phyloP scores from a whole-genome alignment of 2,888 invertebrate species.

The Ferrisia virgata region DNA sequence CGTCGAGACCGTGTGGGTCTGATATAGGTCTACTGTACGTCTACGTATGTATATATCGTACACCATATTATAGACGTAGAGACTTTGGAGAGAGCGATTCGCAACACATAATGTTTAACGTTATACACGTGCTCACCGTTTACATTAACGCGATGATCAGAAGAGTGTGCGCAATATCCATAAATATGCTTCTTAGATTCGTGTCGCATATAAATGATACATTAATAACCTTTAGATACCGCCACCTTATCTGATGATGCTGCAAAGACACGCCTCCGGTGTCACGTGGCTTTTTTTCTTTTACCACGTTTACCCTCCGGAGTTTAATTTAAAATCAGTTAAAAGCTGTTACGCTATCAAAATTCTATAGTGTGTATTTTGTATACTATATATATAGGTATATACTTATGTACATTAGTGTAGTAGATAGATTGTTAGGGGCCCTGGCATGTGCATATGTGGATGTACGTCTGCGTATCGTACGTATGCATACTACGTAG shows the following conservation, averaged over 20 bases:
- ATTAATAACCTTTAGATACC: conserved; percentile 33
- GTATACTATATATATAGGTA: too few species aligned
- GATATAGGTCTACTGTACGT: too few species aligned
- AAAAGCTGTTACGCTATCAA: conserved; percentile 20
- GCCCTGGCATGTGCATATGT: too few species aligned
- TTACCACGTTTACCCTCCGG: not conserved
- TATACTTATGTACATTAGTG: too few species aligned
- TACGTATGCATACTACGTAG: not conserved
- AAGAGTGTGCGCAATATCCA: conserved; percentile 42
- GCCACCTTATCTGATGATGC: conserved; percentile 5
- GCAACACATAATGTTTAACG: conserved; percentile 40
- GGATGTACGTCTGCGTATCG: not conserved
- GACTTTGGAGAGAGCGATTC: conserved; percentile 17
- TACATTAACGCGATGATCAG: conserved; percentile 31
- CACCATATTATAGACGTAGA: too few species aligned
- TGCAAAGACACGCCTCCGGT: conserved; percentile 40
- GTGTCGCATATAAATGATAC: conserved; percentile 45
- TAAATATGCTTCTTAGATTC: conserved; percentile 40
- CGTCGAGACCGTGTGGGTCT: too few species aligned
- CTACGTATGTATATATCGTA: too few species aligned
- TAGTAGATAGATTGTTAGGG: too few species aligned
- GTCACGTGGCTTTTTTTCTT: conserved; percentile 37
- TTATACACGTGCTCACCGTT: conserved; percentile 38
- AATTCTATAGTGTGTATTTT: too few species aligned
- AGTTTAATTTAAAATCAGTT: conserved; percentile 30